Evolutionary conservation across 2,797 vertebrate genomes (phyloP).

Genomic region (Sphenodon punctatus): DNA sequence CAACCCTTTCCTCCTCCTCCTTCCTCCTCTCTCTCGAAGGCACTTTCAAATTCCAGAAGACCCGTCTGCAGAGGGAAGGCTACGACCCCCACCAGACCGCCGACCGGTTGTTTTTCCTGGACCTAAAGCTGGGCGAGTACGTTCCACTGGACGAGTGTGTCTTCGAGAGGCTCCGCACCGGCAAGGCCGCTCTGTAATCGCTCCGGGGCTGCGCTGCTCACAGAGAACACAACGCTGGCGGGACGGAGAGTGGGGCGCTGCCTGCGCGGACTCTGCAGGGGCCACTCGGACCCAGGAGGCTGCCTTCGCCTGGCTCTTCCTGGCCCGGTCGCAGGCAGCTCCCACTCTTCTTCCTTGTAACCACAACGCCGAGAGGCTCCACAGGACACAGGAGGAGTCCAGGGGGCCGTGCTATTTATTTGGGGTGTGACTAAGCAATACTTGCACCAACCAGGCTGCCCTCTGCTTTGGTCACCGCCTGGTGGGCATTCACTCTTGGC

Average conservation of each 20-base stretch:
- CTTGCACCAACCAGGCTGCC: neutral
- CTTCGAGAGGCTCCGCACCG: constrained; percentile 74
- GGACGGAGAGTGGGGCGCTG: neutral
- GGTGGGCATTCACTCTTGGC: no score
- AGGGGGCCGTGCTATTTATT: neutral
- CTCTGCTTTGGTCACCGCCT: no score
- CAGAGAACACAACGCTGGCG: neutral
- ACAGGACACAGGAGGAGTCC: neutral
- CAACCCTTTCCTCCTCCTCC: no score
- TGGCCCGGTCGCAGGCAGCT: neutral
- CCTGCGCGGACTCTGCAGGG: no score
- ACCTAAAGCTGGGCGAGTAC: constrained; percentile 77
- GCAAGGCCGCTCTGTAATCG: constrained; percentile 77
- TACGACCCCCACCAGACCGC: constrained; percentile 75
- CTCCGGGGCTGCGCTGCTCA: accelerated
- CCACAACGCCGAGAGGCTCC: neutral
- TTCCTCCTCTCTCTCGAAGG: constrained; percentile 60
- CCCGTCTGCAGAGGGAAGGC: constrained; percentile 81
- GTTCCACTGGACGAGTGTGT: constrained; percentile 77
- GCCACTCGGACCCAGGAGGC: neutral
- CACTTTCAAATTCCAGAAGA: constrained; percentile 92
- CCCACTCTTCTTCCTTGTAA: neutral
- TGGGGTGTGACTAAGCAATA: neutral
- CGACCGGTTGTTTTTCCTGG: constrained; percentile 84
- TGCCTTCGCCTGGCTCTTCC: neutral